Conservation (phyloP, 1,140 invertebrate genomes). For the Ephestia elutella region DNA sequence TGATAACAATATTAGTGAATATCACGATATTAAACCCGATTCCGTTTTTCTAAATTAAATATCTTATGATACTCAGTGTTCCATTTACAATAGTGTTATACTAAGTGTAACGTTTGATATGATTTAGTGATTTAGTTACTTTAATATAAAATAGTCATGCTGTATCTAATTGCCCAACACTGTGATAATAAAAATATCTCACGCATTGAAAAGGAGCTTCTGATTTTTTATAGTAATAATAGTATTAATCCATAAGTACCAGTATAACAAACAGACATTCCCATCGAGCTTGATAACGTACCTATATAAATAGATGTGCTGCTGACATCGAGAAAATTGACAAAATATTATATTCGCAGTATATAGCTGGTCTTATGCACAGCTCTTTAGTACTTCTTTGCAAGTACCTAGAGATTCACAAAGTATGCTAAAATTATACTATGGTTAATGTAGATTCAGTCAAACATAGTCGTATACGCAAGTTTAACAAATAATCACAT, state of each 20-base stretch:
- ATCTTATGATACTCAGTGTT: conserved; percentile 32
- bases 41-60: neutral
- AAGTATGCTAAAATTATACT: too few species aligned
- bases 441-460: too few species aligned
- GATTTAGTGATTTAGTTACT: neutral
- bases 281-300: conserved; percentile 11
- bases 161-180: conserved; percentile 41
- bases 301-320: neutral
- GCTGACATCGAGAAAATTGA: neutral
- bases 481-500: too few species aligned
- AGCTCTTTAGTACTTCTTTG: too few species aligned
- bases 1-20: conserved; percentile 18
- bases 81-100: conserved; percentile 17
- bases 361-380: too few species aligned
- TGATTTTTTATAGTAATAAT: conserved; percentile 19
- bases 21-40: conserved; percentile 24
- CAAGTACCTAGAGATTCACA: too few species aligned
- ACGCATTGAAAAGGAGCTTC: conserved; percentile 27
- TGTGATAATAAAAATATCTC: conserved; percentile 44
- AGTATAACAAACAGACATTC: conserved; percentile 14
- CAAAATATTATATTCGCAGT: neutral
- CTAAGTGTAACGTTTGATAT: conserved; percentile 10
- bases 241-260: conserved; percentile 35
- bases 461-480: too few species aligned
- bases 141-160: conserved; percentile 18